Base-by-base conservation (phyloP, 1,140 invertebrate genomes). In the Himalopsyche phryganea region DNA sequence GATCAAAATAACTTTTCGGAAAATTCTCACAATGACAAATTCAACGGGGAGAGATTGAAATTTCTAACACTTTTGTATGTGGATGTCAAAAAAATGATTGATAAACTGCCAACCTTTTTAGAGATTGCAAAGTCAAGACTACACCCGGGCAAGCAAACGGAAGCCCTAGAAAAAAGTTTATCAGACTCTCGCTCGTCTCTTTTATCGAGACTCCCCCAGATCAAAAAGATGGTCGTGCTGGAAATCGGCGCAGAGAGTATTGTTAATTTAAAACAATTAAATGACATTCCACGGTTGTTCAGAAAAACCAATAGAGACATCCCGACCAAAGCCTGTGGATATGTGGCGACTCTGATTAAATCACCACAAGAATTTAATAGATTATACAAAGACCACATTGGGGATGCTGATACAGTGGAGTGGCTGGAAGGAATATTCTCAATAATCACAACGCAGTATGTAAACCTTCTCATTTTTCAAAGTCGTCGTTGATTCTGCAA, bases 221-320 rank as follows among this genome's bases (percentile, higher is more conserved):
- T 85, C 32, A 83, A 79, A 48, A 73, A 80, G 48, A 73, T 77
- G 63, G 81, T 86, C 51, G 76, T 85, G 0, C 73, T 78, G 44
- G 80, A 82, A 72, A 66, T 86, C 6, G 77, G 78, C 61, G 71
- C 75, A 2, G 76, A 82, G 67, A 82, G 80, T 69, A 71, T 79
- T 51, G 67, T 73, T 20, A 78, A 83, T 54, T 76, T 88, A 55
- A 84, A 86, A 68, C 85, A 86, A 81, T 91, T 96, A 1, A 89
- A 84, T 63, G 92, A 97, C 68, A 92, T 97, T 78, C 95, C 95
- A 23, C 80, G 94, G 63, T 75, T 96, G 28, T 98, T 94, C 72
- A 47, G 94, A 66, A 85, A 94, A 69, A 98, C 95, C 0, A 98
- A 97, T 74, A 82, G 92, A 65, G 92, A 91, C 64, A 80, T 86